Base-by-base conservation (phyloP, 2,113 vertebrate genomes). In the Neopipo cinnamomea region DNA sequence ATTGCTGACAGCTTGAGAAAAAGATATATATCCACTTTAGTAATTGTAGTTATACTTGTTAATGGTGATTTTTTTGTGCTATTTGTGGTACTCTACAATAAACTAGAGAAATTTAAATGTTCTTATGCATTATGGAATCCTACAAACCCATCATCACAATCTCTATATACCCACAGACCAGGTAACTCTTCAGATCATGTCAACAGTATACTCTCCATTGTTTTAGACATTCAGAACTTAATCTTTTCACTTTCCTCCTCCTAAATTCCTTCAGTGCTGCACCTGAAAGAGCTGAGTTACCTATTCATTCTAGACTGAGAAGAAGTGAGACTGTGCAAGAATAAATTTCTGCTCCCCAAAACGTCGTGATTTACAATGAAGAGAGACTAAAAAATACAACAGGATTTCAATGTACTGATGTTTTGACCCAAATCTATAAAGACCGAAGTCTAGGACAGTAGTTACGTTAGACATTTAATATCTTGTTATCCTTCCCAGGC, bases 91-190 rank as follows among this genome's bases (percentile, higher is more conserved):
- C 66, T 66, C 33, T 85, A 13, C 35, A 42, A 25, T 33, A 71
- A 62, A 44, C 2, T 11, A 13, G 6, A 44, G 11, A 20, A 65
- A 50, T 49, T 65, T 65, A 49, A 9, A 77, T 44, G 14, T 44
- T 46, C 11, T 49, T n/a, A 3, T 27, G 18, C 24, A 35, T 22
- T 61, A 16, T 11, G 11, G 11, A 76, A 46, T 72, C 41, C 33
- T 75, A 6, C 7, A 13, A 71, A 31, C 1, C 5, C 12, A 19
- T 4, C 1, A 46, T 12, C 47, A 63, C 0, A 4, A 21, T 44
- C 20, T 58, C 44, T 59, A 8, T 27, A 20, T 11, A 44, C 1
- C 8, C 16, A 22, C 16, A 59, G 11, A 12, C 9, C 3, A 4
- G 6, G 11, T 53, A 70, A 47, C 17, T 2, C 5, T 82, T 73